Evolutionary conservation across 2,797 vertebrate species (phyloP).

Genomic region (Lepidocolaptes lacrymiger): DNA sequence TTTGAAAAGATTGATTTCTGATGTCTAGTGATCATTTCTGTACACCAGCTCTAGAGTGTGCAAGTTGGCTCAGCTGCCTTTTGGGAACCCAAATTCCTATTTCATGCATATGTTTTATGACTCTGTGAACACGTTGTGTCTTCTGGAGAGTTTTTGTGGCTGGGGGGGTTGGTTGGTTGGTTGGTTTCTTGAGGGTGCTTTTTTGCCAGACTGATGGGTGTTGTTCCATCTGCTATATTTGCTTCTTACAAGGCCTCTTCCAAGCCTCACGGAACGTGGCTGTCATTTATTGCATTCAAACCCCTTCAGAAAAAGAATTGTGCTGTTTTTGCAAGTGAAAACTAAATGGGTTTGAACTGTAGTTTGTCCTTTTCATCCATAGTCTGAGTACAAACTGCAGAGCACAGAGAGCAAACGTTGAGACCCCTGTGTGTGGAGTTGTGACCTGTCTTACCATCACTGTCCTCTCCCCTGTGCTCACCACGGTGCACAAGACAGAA

Average conservation of each 20-base stretch:
- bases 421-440: neutral
- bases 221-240: neutral
- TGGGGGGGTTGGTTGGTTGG: neutral
- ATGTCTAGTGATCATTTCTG: neutral
- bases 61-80: neutral
- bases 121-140: neutral
- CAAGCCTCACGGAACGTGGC: neutral
- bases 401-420: neutral
- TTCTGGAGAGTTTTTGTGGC: neutral
- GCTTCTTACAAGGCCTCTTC: neutral
- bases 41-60: fast-evolving
- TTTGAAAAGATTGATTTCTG: neutral
- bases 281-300: neutral
- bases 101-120: neutral
- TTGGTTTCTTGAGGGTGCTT: neutral
- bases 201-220: neutral
- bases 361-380: neutral
- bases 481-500: neutral
- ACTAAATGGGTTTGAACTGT: neutral
- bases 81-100: neutral
- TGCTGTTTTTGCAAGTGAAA: neutral
- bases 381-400: neutral
- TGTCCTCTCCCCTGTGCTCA: neutral
- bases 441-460: neutral
- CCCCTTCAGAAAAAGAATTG: neutral